Percentiles rank a stretch among this genome's conserved stretches.
Conservation (phyloP, 2,113 vertebrate species). For the Ammodytes dubius region DNA sequence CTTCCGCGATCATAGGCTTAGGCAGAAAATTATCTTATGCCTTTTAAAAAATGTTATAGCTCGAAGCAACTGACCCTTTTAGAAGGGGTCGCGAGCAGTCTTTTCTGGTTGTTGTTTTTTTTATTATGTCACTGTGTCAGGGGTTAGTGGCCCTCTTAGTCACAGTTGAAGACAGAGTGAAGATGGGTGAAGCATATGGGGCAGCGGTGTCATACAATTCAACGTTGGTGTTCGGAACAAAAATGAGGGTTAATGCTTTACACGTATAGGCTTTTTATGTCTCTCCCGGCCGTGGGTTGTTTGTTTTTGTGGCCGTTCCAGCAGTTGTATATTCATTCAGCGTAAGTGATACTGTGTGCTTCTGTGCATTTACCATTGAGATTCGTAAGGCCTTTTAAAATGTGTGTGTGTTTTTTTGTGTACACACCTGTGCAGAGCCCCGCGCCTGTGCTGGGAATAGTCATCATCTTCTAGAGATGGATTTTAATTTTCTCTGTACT, state of each 20-base stretch:
- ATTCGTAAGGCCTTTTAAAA: neutral
- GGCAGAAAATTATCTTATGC: constrained; percentile 73
- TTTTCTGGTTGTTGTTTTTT: constrained; percentile 66
- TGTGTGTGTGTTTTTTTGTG: neutral
- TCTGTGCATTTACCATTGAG: neutral
- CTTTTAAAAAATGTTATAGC: constrained; percentile 78
- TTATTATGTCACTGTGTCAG: constrained; percentile 64
- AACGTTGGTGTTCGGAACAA: constrained; percentile 9
- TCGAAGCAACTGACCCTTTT: constrained; percentile 72
- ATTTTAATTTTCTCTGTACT: constrained; percentile 48
- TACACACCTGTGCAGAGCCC: constrained; percentile 38
- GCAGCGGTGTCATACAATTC: constrained; percentile 46
- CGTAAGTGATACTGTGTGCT: neutral
- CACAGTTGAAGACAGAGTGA: constrained; percentile 40
- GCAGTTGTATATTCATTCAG: neutral
- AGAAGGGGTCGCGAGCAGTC: constrained; percentile 66
- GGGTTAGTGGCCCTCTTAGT: constrained; percentile 75
- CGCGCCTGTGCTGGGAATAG: constrained; percentile 27
- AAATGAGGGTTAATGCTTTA: constrained; percentile 34
- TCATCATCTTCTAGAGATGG: constrained; percentile 52
- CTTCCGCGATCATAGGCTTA: constrained; percentile 38
- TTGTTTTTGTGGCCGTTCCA: constrained; percentile 15
- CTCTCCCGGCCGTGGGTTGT: constrained; percentile 2
- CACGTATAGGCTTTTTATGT: constrained; percentile 22
- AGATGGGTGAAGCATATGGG: constrained; percentile 50